Evolutionary conservation across 2,113 vertebrate species (phyloP).

Genomic region (Syngnathoides biaculeatus): DNA sequence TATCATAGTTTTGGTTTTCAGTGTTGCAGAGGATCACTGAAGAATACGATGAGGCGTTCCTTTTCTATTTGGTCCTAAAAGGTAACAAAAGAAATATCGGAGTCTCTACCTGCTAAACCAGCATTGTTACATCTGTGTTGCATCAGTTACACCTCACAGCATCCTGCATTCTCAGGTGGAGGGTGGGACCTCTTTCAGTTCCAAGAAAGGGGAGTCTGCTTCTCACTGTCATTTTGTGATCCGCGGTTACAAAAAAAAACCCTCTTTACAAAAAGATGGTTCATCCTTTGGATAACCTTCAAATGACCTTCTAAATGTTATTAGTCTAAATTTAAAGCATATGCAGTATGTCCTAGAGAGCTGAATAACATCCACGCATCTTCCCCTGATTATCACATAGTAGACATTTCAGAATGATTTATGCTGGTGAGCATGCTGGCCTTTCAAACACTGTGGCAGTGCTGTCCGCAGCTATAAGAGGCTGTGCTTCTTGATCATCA

Average conservation of each 20-base stretch:
- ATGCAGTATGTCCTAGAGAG: constrained; percentile 11
- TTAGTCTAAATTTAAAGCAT: constrained; percentile 24
- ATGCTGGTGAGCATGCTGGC: constrained; percentile 34
- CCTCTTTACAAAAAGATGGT: constrained; percentile 1
- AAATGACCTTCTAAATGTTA: background rate
- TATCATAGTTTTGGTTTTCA: background rate
- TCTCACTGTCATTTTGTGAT: background rate
- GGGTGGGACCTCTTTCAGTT: constrained; percentile 7
- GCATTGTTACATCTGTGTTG: constrained; percentile 42
- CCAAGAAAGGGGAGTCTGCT: background rate
- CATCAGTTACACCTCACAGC: constrained; percentile 27
- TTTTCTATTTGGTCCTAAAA: background rate
- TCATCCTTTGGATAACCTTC: constrained; percentile 39
- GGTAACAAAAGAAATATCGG: background rate
- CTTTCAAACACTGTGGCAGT: constrained; percentile 51
- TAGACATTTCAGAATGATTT: constrained; percentile 57
- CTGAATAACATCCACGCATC: constrained; percentile 1
- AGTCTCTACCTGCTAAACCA: constrained; percentile 5
- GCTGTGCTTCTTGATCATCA: constrained; percentile 22
- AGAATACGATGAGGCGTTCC: background rate
- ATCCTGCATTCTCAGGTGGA: constrained; percentile 5
- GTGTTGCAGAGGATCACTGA: background rate
- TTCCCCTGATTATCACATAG: constrained; percentile 31
- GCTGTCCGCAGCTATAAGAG: constrained; percentile 46
- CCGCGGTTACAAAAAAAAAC: background rate